Conservation (phyloP, 2,888 invertebrate genomes). For the Synanthedon andrenaeformis region DNA sequence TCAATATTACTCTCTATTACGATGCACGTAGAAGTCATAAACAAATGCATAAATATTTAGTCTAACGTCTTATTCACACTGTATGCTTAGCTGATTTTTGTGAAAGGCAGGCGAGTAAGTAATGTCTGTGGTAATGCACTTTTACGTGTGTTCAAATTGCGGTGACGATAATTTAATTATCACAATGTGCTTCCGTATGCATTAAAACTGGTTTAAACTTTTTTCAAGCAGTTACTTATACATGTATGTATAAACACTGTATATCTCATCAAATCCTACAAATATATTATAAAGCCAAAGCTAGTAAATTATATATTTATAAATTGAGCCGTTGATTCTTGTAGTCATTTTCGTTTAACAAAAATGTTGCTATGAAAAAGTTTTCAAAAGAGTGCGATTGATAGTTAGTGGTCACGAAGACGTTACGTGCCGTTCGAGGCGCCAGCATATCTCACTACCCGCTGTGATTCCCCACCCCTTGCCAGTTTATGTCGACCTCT, state of each 20-base stretch:
- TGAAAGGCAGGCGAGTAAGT: constrained; percentile 61
- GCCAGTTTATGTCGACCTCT: constrained; percentile 31
- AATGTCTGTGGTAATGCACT: constrained; percentile 60
- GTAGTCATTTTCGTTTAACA: constrained; percentile 42
- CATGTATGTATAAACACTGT: neutral
- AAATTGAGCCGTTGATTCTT: constrained; percentile 46
- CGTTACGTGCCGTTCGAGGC: constrained; percentile 44
- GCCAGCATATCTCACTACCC: constrained; percentile 52
- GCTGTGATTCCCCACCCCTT: constrained; percentile 43
- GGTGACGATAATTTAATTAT: constrained; percentile 58
- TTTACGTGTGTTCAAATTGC: constrained; percentile 54
- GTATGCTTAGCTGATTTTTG: constrained; percentile 61
- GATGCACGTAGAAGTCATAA: constrained; percentile 19
- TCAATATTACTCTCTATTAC: constrained; percentile 36
- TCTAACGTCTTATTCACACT: constrained; percentile 50
- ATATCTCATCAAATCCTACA: constrained; percentile 2
- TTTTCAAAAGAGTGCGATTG: constrained; percentile 36
- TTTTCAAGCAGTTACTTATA: neutral
- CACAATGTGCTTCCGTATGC: constrained; percentile 54
- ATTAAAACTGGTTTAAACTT: constrained; percentile 41
- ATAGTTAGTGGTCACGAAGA: constrained; percentile 60
- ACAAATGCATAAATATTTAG: neutral
- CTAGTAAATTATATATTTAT: constrained; percentile 41
- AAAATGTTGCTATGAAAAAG: constrained; percentile 44
- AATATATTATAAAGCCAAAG: constrained; percentile 25